phyloP scores from a whole-genome alignment of 2,797 vertebrate genomes.

The Chromobotia macracanthus region DNA sequence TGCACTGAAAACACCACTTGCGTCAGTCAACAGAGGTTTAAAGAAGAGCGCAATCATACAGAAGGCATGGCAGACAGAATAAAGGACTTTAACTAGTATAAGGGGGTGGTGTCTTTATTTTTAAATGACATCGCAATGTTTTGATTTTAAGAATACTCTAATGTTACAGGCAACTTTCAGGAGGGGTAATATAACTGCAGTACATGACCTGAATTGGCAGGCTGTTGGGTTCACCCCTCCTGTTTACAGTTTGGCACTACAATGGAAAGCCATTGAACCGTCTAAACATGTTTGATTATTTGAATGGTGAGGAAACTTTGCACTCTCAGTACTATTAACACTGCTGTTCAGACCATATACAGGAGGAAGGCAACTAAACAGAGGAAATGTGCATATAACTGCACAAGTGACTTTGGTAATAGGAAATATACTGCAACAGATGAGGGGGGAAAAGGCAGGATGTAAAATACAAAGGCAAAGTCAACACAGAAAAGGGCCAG shows the following conservation, averaged over 20 bases:
- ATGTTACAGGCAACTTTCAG: neutral
- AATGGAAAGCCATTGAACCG: slow-evolving; percentile 28
- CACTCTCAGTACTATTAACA: neutral
- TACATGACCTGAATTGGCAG: neutral
- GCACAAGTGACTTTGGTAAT: slow-evolving; percentile 13
- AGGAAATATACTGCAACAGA: neutral
- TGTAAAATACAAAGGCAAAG: neutral
- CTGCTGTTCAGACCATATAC: neutral
- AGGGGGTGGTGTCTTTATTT: neutral
- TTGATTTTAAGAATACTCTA: neutral
- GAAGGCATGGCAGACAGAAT: slow-evolving; percentile 12
- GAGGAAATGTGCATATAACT: neutral
- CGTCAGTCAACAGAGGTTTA: neutral
- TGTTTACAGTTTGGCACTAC: slow-evolving; percentile 28
- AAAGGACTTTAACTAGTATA: neutral
- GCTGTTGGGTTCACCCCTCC: neutral
- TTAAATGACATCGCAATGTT: neutral
- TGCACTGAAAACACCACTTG: neutral
- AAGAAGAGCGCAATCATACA: neutral
- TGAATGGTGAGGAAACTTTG: slow-evolving; percentile 6
- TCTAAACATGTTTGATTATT: slow-evolving; percentile 33
- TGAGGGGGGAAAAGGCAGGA: slow-evolving; percentile 5
- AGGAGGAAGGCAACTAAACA: slow-evolving; percentile 26
- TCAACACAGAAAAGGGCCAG: neutral
- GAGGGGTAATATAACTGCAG: neutral